Base-by-base conservation (phyloP, 2,113 vertebrate species). In the Toxostoma redivivum region DNA sequence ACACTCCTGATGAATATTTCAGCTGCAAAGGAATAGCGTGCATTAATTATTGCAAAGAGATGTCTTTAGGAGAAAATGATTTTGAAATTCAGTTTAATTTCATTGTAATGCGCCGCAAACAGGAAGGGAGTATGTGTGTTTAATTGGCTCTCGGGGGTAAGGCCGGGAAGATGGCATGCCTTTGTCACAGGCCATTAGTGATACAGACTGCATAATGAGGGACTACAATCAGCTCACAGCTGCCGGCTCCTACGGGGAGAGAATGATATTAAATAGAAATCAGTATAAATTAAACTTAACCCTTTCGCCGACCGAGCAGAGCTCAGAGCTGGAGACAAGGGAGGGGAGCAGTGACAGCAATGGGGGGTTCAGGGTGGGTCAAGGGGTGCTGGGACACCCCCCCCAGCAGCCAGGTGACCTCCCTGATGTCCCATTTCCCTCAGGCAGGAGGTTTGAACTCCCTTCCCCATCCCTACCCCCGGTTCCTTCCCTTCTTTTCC, bases 151-250 rank as follows among this genome's bases (percentile, higher is more conserved):
- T 98, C 97, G 98, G 98, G 98, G 98, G 98, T 98, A 97, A 98
- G 98, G 98, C 98, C 98, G 98, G 98, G 98, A 98, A 98, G 97
- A 98, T 98, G 97, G 97, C 98, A 97, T 96, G 98, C 98, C 98
- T 98, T 99, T 99, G 99, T 99, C 99, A 99, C 98, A 99, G 98
- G 98, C 99, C 98, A 99, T 99, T 99, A 99, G 98, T 98, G 97
- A 98, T 98, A 98, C 97, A 97, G 98, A 97, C 98, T 98, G 98
- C 98, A 97, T 99, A 98, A 99, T 98, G 98, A 99, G 99, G 97
- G 97, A 92, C 84, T 56, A 98, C 98, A 98, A 98, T 99, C 98
- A 99, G 98, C 98, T 98, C 98, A 97, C 98, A 98, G 98, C 98
- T 98, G 98, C 98, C 11, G 91, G 95, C 98, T 97, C 97, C 98